Percentiles rank a stretch among this genome's conserved stretches.
Conservation (phyloP, 2,113 vertebrate genomes). For the Rhinichthys klamathensis region DNA sequence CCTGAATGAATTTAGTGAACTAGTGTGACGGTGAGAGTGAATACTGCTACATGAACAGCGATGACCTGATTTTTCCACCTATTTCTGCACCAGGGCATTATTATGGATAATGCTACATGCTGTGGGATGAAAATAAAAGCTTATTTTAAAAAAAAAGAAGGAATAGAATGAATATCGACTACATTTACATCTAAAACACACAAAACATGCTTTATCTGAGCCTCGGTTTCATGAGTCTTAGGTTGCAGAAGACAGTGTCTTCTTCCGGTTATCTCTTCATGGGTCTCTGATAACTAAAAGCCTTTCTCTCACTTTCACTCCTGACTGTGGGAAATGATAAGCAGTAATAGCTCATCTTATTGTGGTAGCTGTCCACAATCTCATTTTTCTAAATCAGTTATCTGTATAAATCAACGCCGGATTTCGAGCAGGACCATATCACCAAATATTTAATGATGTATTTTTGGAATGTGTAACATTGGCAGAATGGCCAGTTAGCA, state of each 20-base stretch:
- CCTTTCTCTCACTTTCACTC: conserved; percentile 19
- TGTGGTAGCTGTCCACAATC: not conserved
- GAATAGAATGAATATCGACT: not conserved
- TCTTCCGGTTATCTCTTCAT: conserved; percentile 29
- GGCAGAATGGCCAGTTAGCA: not conserved
- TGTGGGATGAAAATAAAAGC: not conserved
- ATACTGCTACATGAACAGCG: conserved; percentile 9
- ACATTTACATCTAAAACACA: not conserved
- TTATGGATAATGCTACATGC: conserved; percentile 16
- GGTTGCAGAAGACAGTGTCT: conserved; percentile 39
- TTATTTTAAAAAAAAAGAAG: not conserved
- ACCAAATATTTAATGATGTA: not conserved
- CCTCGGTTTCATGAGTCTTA: conserved; percentile 23
- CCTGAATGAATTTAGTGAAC: conserved; percentile 23
- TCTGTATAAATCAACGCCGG: not conserved
- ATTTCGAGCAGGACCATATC: not conserved
- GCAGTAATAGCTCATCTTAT: not conserved
- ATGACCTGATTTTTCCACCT: conserved; percentile 29
- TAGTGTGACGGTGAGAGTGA: conserved; percentile 19
- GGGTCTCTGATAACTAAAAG: conserved; percentile 34
- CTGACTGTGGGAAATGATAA: conserved; percentile 1
- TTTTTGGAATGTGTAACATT: not conserved
- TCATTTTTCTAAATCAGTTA: not conserved
- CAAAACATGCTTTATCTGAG: conserved; percentile 2
- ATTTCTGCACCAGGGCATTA: conserved; percentile 4